Evolutionary conservation across 1,140 invertebrate genomes (phyloP), one percentile per base, ranked within the genome.

Genomic region (Bombus vancouverensis): DNA sequence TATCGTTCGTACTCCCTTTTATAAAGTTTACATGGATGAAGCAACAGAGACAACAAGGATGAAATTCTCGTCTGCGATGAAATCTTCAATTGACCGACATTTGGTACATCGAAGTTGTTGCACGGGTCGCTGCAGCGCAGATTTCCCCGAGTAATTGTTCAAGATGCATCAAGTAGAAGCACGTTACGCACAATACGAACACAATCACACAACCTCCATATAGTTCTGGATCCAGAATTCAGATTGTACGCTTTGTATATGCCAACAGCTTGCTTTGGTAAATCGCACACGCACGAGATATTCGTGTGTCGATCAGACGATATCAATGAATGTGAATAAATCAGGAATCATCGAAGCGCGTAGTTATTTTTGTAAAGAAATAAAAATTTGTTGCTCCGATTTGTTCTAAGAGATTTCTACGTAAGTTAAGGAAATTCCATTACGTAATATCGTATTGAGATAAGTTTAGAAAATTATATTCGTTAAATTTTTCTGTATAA

Each of bases 141-240:
- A 74, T 78, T 83, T 78, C 65, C 47, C n/a, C 1, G 62, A 47
- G 44, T 78, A 83, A 83, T 83, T 83, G 65, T 83, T 83, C 65
- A 42, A 10, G 81, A 83, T 78, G 47, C 37, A 83, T 78, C 65
- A 74, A 18, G n/a, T 37, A 42, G 44, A 28, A n/a, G 34, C 72
- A 47, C 18, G 4, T 18, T 53, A 77, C 34, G 62, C 73, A 57
- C 73, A 57, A 37, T 75, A 25, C n/a, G 32, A 34, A 9, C 3
- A 13, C n/a, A 70, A 57, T 83, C 81, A 15, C 6, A 12, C 18
- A 18, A 32, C 18, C 25, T 25, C 12, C 34, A 44, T 74, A 32
- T 34, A 44, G 42, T 15, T 28, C 25, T 25, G 59, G 4, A 28
- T n/a, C 39, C 65, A 28, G 3, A 25, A 22, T 18, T 22, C 18